Conservation (phyloP, 1,140 invertebrate species). For the Hestina assimilis region DNA sequence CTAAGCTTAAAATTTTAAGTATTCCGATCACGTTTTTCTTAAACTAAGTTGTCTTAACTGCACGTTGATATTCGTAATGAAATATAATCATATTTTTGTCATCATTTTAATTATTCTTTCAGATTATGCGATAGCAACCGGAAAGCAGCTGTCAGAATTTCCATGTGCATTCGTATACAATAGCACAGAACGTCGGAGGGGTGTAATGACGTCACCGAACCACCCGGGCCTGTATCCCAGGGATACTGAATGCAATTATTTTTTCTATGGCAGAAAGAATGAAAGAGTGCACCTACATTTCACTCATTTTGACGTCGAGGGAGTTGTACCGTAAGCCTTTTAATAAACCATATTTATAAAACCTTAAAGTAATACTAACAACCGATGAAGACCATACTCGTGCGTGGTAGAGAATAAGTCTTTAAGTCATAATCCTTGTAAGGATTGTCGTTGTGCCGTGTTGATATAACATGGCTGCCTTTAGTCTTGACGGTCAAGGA, state of each 20-base stretch:
- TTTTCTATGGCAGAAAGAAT: constrained; percentile 90
- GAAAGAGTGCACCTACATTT: constrained; percentile 93
- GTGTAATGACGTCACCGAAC: constrained; percentile 94
- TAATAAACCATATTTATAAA: background rate
- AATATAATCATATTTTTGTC: too few relatives aligned
- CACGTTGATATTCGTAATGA: too few relatives aligned
- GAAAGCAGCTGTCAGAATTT: constrained; percentile 84
- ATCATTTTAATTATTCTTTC: too few relatives aligned
- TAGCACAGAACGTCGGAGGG: constrained; percentile 86
- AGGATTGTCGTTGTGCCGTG: too few relatives aligned
- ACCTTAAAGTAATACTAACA: background rate
- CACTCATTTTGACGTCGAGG: constrained; percentile 94
- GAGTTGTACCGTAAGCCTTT: constrained; percentile 89
- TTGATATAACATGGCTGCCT: too few relatives aligned
- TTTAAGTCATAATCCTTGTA: too few relatives aligned
- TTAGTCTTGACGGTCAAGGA: too few relatives aligned
- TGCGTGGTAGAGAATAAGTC: too few relatives aligned
- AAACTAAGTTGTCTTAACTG: too few relatives aligned
- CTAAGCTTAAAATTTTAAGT: too few relatives aligned
- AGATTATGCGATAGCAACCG: constrained; percentile 90
- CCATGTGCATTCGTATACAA: constrained; percentile 91
- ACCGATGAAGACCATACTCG: too few relatives aligned
- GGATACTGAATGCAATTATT: constrained; percentile 96
- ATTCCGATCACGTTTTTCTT: too few relatives aligned
- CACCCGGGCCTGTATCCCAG: constrained; percentile 95